Conservation (phyloP, 92 coral and sea anemone species). For the Phenganax stokvisi region DNA sequence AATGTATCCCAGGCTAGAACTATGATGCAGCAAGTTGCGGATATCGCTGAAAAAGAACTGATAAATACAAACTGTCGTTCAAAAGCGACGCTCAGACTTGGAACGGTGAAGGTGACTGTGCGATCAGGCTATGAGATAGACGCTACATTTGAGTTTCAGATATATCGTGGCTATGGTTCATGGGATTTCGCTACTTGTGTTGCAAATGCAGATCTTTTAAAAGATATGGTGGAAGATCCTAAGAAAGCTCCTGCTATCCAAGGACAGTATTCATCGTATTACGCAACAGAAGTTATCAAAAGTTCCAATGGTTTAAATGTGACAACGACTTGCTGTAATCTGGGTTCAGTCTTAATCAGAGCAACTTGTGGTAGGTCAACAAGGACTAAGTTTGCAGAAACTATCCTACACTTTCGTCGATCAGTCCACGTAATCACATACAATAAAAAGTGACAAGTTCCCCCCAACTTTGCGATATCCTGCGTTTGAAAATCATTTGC, state of each 20-base stretch:
- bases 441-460: background rate
- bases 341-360: slow-evolving; percentile 19
- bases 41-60: slow-evolving; percentile 18
- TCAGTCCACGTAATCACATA: background rate
- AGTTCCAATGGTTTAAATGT: background rate
- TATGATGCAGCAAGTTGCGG: slow-evolving; percentile 33
- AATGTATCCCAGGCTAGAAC: slow-evolving; percentile 23
- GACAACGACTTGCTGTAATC: slow-evolving; percentile 25
- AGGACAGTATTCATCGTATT: slow-evolving; percentile 22
- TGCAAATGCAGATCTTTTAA: slow-evolving; percentile 16
- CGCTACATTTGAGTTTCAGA: slow-evolving; percentile 29
- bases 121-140: slow-evolving; percentile 15
- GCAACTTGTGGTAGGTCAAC: slow-evolving; percentile 38
- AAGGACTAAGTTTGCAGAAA: background rate
- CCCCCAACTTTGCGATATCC: background rate
- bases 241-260: slow-evolving; percentile 24
- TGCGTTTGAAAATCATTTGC: background rate
- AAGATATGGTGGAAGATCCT: slow-evolving; percentile 13
- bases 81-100: slow-evolving; percentile 37
- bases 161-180: background rate
- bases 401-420: no score
- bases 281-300: slow-evolving; percentile 10
- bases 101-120: slow-evolving; percentile 21
- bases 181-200: slow-evolving; percentile 38
- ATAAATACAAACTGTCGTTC: background rate